Evolutionary conservation across 1,140 invertebrate species (phyloP), one percentile per base, ranked within the genome.

Genomic region (Brachystomella parvula): DNA sequence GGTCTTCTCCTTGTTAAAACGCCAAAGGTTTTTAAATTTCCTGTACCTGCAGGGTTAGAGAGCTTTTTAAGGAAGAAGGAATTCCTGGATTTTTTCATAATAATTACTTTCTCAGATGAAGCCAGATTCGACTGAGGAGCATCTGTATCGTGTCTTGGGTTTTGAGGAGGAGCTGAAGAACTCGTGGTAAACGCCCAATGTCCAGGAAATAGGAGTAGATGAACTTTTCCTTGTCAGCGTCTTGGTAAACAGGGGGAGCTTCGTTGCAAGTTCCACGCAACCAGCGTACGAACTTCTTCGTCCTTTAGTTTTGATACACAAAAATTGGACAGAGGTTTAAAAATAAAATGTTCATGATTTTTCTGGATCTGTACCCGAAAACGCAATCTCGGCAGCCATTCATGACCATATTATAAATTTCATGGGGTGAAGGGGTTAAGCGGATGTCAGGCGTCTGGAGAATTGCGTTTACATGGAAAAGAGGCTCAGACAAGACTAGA

Each of bases 241-340:
- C 49, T 73, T 82, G 64, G 66, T 82, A 82, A 63, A 86, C 82
- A 6, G 85, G 83, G 35, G 83, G 79, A 67, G 85, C 88, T 32
- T 85, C 82, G 0, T 89, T 75, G 76, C 91, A 94, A 15, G 86
- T 89, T n/a, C 85, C 84, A 67, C 85, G 80, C 85, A 90, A 88
- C 91, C 91, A 94, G 9, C 91, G 83, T 0, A 86, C 82, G 76
- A 94, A 90, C 3, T 79, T 71, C 74, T 87, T 89, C 2, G 90
- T 76, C 68, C 86, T 87, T 71, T 33, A 70, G 71, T 62, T 49
- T 62, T 39, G 21, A 65, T 64, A 26, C 28, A 33, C 47, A 61
- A 2, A 24, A 59, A 31, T 21, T 29, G 17, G 12, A 24, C 61
- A n/a, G n/a, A n/a, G n/a, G n/a, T n/a, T n/a, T n/a, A n/a, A n/a